Percentiles rank a stretch among this genome's conserved stretches.
Evolutionary conservation across 2,113 vertebrate species (phyloP).

Genomic region (Diadophis punctatus): DNA sequence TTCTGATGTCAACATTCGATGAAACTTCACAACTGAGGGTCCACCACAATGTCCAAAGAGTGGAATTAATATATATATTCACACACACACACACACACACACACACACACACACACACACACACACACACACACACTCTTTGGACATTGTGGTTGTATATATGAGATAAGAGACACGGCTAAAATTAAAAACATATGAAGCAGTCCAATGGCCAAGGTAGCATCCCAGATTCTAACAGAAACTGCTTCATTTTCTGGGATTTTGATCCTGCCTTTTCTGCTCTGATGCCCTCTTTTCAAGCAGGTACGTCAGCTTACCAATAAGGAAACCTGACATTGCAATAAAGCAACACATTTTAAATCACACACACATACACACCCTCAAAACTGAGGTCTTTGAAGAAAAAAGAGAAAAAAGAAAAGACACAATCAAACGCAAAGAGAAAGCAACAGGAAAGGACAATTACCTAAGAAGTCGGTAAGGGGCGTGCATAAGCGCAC

Average conservation of each 20-base stretch:
- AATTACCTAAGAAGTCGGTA: too few species aligned
- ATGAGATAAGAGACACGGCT: too few species aligned
- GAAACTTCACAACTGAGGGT: neutral
- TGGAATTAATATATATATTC: too few species aligned
- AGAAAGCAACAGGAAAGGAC: neutral
- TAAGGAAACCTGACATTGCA: neutral
- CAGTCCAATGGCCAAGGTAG: neutral
- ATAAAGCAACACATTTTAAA: neutral
- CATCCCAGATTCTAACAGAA: neutral
- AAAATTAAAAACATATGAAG: too few species aligned
- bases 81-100: too few species aligned
- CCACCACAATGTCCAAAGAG: neutral
- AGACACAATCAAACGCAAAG: neutral
- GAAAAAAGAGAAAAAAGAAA: neutral
- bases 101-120: too few species aligned
- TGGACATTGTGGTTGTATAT: too few species aligned
- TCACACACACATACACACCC: neutral
- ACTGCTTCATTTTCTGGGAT: neutral
- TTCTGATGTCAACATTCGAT: neutral
- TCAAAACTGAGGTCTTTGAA: neutral
- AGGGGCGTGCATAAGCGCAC: too few species aligned
- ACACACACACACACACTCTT: too few species aligned
- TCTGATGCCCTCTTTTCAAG: neutral
- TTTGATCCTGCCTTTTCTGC: neutral
- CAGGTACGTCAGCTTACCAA: neutral